Evolutionary conservation across 2,888 invertebrate species (phyloP).

Genomic region (Aleiodes testaceus): DNA sequence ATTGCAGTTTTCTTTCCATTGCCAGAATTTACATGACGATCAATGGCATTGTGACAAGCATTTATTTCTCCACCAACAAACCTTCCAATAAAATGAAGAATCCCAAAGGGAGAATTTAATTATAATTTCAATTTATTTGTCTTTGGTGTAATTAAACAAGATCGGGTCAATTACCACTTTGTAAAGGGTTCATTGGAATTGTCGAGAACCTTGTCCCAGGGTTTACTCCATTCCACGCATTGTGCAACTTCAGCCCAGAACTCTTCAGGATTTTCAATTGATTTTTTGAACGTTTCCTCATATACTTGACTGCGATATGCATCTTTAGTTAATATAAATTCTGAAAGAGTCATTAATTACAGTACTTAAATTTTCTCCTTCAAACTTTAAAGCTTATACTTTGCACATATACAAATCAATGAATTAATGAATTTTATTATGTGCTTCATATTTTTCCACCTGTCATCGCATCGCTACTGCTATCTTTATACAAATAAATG

Average conservation of each 20-base stretch:
- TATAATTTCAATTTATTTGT: neutral
- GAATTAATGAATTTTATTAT: no score
- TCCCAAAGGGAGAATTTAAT: constrained; percentile 22
- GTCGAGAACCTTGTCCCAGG: constrained; percentile 89
- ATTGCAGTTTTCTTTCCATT: constrained; percentile 86
- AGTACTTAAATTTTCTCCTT: neutral
- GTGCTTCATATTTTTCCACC: no score
- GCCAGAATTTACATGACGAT: constrained; percentile 89
- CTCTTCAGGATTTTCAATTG: constrained; percentile 84
- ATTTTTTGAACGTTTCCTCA: constrained; percentile 79
- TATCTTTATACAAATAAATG: neutral
- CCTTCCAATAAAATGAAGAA: constrained; percentile 74
- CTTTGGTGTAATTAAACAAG: neutral
- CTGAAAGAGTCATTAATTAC: constrained; percentile 51
- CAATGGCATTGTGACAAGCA: constrained; percentile 94
- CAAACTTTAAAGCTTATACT: neutral
- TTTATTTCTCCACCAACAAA: constrained; percentile 93
- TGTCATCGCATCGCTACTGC: no score
- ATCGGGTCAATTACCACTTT: constrained; percentile 81
- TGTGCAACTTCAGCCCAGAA: constrained; percentile 91
- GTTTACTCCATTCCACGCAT: constrained; percentile 86
- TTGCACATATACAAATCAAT: neutral
- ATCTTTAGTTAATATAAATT: constrained; percentile 63
- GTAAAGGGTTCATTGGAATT: constrained; percentile 89
- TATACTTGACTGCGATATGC: constrained; percentile 72